phyloP scores from a whole-genome alignment of 1,140 invertebrate genomes.

The Habropoda laboriosa region DNA sequence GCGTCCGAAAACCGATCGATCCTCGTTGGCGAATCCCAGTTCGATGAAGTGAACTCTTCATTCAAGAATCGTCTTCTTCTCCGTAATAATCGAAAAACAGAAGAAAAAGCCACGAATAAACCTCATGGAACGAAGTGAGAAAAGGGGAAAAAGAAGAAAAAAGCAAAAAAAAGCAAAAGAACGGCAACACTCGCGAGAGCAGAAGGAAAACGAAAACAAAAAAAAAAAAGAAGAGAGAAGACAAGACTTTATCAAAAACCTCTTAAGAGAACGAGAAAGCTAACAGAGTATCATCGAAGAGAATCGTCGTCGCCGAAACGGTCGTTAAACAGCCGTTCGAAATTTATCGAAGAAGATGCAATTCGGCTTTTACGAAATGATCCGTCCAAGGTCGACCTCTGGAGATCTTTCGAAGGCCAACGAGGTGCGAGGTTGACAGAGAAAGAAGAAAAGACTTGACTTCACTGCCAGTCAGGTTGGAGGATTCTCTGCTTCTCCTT shows the following conservation, averaged over 20 bases:
- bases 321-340: constrained; percentile 17
- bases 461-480: background rate
- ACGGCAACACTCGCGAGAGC: too few species aligned
- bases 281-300: constrained; percentile 4
- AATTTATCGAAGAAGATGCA: constrained; percentile 50
- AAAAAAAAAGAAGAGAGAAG: too few species aligned
- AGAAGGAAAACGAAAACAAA: constrained; percentile 16
- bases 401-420: constrained; percentile 45
- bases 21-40: background rate
- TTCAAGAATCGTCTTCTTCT: background rate
- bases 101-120: background rate
- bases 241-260: background rate
- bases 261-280: background rate
- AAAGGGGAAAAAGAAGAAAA: background rate
- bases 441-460: constrained; percentile 15
- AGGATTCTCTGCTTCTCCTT: background rate
- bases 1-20: background rate
- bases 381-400: constrained; percentile 54
- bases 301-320: constrained; percentile 10
- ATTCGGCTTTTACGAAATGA: constrained; percentile 48
- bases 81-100: background rate
- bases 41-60: constrained; percentile 1
- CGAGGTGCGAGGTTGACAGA: constrained; percentile 20
- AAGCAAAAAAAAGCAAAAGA: background rate
- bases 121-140: background rate